Conservation (phyloP, 2,797 vertebrate species). For the Hoplostethus atlanticus region DNA sequence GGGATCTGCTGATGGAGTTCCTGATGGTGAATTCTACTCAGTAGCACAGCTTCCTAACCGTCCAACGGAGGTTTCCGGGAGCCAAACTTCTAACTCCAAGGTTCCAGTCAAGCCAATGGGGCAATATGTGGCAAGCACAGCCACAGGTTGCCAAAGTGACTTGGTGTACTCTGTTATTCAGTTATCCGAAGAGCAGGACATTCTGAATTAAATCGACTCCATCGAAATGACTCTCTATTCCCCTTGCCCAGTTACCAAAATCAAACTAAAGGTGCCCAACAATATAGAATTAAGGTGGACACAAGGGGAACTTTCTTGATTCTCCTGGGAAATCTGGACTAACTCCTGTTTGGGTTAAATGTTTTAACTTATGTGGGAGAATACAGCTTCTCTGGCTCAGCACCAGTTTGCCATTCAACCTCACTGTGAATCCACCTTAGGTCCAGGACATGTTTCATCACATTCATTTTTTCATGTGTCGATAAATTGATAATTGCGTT, state of each 20-base stretch:
- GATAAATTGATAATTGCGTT: too few relatives aligned
- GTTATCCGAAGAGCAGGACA: neutral
- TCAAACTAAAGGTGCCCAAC: neutral
- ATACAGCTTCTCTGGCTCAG: too few relatives aligned
- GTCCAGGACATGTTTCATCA: too few relatives aligned
- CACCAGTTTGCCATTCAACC: too few relatives aligned
- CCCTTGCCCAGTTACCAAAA: neutral
- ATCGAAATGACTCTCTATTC: constrained; percentile 10
- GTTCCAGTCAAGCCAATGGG: neutral
- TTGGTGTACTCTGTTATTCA: constrained; percentile 21
- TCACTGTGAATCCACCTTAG: too few relatives aligned
- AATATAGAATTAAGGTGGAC: too few relatives aligned
- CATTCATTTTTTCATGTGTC: too few relatives aligned
- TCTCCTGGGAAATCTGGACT: too few relatives aligned
- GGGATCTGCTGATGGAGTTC: too few relatives aligned
- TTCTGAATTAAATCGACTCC: neutral
- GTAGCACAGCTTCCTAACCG: neutral
- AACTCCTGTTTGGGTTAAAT: too few relatives aligned
- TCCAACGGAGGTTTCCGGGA: neutral
- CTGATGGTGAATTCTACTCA: neutral
- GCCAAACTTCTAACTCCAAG: neutral
- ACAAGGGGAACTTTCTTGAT: too few relatives aligned
- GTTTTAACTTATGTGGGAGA: too few relatives aligned
- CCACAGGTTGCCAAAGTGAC: neutral
- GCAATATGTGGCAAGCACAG: neutral